phyloP scores from a whole-genome alignment of 2,888 invertebrate species.

The Nemurella pictetii region DNA sequence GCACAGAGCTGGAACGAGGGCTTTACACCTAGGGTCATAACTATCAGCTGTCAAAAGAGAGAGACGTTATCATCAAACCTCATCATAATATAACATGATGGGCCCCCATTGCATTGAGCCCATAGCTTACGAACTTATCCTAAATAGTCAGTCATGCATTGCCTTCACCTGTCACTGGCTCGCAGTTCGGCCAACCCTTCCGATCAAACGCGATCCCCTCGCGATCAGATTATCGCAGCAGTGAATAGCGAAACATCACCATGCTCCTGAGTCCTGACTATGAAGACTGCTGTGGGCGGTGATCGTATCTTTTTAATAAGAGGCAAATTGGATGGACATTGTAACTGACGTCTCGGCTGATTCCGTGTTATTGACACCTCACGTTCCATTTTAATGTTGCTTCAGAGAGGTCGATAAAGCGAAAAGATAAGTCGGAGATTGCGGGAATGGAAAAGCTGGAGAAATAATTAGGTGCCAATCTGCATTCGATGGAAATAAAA shows the following conservation, averaged over 20 bases:
- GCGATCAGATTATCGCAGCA: not conserved
- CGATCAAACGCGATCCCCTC: not conserved
- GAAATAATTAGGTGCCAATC: constrained; percentile 36
- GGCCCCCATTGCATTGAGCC: constrained; percentile 15
- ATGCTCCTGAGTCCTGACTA: not conserved
- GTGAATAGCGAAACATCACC: constrained; percentile 21
- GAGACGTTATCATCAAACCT: constrained; percentile 40
- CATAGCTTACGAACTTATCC: constrained; percentile 34
- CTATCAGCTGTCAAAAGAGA: constrained; percentile 40
- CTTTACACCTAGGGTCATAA: constrained; percentile 35
- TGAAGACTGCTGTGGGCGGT: not conserved
- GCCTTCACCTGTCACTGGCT: constrained; percentile 32
- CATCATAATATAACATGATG: constrained; percentile 41
- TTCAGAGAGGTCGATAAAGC: constrained; percentile 6
- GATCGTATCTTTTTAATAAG: constrained; percentile 6
- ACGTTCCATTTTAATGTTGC: constrained; percentile 3
- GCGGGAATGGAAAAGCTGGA: constrained; percentile 32
- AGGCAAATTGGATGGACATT: constrained; percentile 16
- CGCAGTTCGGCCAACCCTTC: constrained; percentile 7
- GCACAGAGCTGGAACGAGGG: constrained; percentile 31
- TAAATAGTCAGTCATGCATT: constrained; percentile 27
- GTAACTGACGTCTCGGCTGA: constrained; percentile 6
- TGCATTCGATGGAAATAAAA: not conserved
- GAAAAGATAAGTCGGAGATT: constrained; percentile 33
- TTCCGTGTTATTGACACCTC: constrained; percentile 10